Evolutionary conservation across 2,888 invertebrate species (phyloP).

Genomic region (Oasisia sp.): DNA sequence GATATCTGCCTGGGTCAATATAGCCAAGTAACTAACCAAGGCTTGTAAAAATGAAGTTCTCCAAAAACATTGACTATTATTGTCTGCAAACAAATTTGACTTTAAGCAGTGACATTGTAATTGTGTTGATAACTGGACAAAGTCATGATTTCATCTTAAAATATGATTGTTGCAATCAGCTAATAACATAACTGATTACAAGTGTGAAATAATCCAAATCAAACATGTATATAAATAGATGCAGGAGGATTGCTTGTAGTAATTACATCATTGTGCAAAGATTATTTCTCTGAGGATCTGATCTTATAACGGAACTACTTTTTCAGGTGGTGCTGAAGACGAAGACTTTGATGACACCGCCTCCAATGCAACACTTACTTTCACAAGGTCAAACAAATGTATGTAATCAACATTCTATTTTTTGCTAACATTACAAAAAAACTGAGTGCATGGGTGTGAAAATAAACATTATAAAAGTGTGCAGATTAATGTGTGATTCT

Average conservation of each 20-base stretch:
- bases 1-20: too few relatives aligned
- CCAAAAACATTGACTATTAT: neutral
- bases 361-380: neutral
- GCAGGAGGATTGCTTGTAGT: neutral
- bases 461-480: too few relatives aligned
- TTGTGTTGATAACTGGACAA: too few relatives aligned
- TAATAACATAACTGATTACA: neutral
- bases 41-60: too few relatives aligned
- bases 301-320: neutral
- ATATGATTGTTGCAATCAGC: too few relatives aligned
- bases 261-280: neutral
- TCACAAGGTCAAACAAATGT: neutral
- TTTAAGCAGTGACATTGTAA: too few relatives aligned
- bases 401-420: neutral
- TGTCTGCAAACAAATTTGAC: neutral
- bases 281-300: neutral
- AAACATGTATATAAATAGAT: too few relatives aligned
- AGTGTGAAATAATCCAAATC: neutral
- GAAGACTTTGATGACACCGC: slow-evolving; percentile 24
- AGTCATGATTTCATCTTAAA: too few relatives aligned
- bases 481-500: too few relatives aligned
- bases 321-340: slow-evolving; percentile 13
- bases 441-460: too few relatives aligned
- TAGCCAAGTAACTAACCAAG: too few relatives aligned
- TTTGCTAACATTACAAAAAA: too few relatives aligned